Base-by-base conservation (phyloP, 2,113 vertebrate species). In the Pseudorhombus dupliciocellatus region DNA sequence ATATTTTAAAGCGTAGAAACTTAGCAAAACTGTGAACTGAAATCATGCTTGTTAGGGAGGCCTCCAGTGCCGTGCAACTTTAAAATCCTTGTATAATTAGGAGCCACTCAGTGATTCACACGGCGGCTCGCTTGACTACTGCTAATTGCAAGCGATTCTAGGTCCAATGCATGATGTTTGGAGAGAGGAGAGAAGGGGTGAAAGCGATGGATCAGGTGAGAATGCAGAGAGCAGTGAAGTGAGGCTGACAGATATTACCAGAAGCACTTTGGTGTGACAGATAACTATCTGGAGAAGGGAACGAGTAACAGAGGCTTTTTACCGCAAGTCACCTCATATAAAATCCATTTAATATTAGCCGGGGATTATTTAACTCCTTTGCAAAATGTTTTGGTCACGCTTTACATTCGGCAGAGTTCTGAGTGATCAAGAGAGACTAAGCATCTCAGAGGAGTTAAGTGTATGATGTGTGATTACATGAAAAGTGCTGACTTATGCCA, bases 61-160 rank as follows among this genome's bases (percentile, higher is more conserved):
- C 18, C 18, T 50, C 5, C 1, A 66, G 71, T 70, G 63, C 57
- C 37, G 31, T 75, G 24, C 63, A 84, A 71, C 69, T 84, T 82
- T 83, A 74, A 78, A 85, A 76, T 68, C 73, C 66, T 74, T 81
- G 68, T 73, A 82, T 85, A 82, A 88, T 86, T 81, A 77, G 79
- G 63, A 80, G 65, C 31, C 69, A 73, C 71, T 81, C 66, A 30
- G 48, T 18, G 37, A 70, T 80, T 78, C 73, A 70, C 73, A 75
- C 30, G 12, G 69, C 62, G 30, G 58, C 73, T 69, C 30, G n/a
- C 54, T 66, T 30, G 40, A 67, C 78, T 55, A 28, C 30, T 30
- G 22, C 73, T 79, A 73, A 84, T 81, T 81, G 70, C 57, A 2
- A 70, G 66, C 21, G 11, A 65, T 70, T 72, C 42, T 26, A 66